phyloP scores from a whole-genome alignment of 2,113 vertebrate species.

The Glaucidium brasilianum region DNA sequence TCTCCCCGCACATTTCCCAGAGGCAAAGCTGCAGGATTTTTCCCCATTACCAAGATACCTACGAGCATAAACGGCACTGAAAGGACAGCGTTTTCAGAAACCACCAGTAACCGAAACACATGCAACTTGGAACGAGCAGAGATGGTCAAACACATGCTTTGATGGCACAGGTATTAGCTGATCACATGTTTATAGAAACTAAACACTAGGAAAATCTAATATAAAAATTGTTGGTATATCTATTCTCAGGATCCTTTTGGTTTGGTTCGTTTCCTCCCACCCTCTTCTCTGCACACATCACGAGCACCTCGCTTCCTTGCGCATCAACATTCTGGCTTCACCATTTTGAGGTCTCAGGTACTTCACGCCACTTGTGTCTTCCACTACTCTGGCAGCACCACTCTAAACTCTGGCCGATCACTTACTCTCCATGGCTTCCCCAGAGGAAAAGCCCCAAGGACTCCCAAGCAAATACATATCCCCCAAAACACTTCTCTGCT shows the following conservation, averaged over 20 bases:
- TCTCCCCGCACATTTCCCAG: conserved; percentile 22
- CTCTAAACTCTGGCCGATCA: background rate
- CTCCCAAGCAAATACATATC: background rate
- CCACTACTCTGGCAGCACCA: background rate
- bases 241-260: background rate
- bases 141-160: background rate
- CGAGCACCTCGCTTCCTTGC: background rate
- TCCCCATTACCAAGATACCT: background rate
- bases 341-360: background rate
- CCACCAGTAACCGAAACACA: background rate
- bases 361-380: background rate
- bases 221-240: background rate
- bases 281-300: background rate
- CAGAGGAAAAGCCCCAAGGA: background rate
- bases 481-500: background rate
- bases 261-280: background rate
- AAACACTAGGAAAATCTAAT: background rate
- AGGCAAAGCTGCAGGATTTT: background rate
- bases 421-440: background rate
- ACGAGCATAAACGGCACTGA: background rate
- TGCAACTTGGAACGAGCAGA: background rate
- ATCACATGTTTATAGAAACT: background rate
- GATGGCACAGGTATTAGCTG: background rate
- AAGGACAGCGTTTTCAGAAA: background rate
- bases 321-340: background rate